Percentiles rank a stretch among this genome's conserved stretches.
Evolutionary conservation across 23 tunicate genomes (phyloP).

Genomic region (Phallusia fumigata): DNA sequence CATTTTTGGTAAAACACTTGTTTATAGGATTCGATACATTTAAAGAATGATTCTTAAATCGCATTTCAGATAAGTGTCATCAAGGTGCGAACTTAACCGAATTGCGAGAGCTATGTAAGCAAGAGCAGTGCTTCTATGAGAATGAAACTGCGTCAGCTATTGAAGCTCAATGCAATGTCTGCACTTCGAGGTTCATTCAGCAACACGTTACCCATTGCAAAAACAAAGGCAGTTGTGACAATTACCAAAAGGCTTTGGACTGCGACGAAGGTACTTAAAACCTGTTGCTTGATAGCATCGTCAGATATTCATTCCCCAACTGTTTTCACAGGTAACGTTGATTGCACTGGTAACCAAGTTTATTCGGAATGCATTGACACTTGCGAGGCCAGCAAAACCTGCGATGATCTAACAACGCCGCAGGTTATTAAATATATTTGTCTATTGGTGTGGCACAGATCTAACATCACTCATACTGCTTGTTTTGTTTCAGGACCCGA

Average conservation of each 20-base stretch:
- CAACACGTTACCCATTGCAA: slow-evolving; percentile 10
- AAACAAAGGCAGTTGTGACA: slow-evolving; percentile 3
- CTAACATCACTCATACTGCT: no score
- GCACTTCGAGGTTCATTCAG: slow-evolving; percentile 1
- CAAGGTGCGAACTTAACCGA: background rate
- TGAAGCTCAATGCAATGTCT: background rate
- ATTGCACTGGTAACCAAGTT: background rate
- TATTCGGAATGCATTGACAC: slow-evolving; percentile 14
- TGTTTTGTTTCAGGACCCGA: background rate
- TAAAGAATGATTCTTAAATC: background rate
- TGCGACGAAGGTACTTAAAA: background rate
- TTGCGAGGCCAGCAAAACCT: background rate
- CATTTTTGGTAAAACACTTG: slow-evolving; percentile 20
- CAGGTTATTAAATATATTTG: no score
- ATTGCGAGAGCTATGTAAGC: background rate
- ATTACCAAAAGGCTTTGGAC: background rate
- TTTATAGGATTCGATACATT: background rate
- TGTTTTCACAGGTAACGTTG: background rate
- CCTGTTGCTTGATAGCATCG: no score
- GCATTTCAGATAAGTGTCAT: background rate
- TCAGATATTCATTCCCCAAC: background rate
- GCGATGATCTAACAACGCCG: background rate
- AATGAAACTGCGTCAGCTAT: slow-evolving; percentile 12
- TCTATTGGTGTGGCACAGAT: no score
- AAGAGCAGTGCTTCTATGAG: slow-evolving; percentile 3